Evolutionary conservation across 2,113 vertebrate genomes (phyloP), one percentile per base, ranked within the genome.

Genomic region (Protobothrops flavoviridis): DNA sequence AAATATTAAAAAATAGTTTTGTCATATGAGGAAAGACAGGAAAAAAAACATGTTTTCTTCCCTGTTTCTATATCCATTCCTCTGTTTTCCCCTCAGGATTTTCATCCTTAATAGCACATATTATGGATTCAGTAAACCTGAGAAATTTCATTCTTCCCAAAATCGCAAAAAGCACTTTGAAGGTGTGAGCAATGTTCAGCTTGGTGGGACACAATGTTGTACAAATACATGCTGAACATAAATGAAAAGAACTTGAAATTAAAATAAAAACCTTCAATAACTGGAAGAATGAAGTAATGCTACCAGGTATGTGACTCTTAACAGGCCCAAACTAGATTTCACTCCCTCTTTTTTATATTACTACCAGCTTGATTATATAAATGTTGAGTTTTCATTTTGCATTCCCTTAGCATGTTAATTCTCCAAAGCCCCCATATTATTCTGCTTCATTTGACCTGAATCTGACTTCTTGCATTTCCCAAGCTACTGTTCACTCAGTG

Each of bases 371-470:
- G 94, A 91, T 85, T 95, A 93, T 90, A 96, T 95, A 96, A 96
- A 93, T 96, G 96, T 92, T 91, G 91, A 93, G 94, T 96, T 45
- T 96, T 96, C 96, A 95, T 94, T 93, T 95, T 95, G 93, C 90
- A 95, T 97, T 97, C 95, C 90, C 94, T 94, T 93, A 92, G 85
- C 94, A 97, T 97, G 95, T 90, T 94, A 95, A 96, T 94, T 96
- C 95, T 93, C 95, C 95, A 81, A 85, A 94, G 93, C 95, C 91
- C 92, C 95, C 91, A 89, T 96, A 94, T 96, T 95, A 94, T 94
- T 96, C 94, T 95, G 96, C 96, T 97, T 94, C 95, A 96, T 97
- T 96, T 97, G 97, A 97, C 97, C 97, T 95, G 96, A 96, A 97
- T 97, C 97, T 97, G 95, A 97, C 92, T 94, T 93, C 94, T 1